Evolutionary conservation across 64 coral and sea anemone species (phyloP), one percentile per base, ranked within the genome.

Genomic region (Dendrophyllia cribrosa): DNA sequence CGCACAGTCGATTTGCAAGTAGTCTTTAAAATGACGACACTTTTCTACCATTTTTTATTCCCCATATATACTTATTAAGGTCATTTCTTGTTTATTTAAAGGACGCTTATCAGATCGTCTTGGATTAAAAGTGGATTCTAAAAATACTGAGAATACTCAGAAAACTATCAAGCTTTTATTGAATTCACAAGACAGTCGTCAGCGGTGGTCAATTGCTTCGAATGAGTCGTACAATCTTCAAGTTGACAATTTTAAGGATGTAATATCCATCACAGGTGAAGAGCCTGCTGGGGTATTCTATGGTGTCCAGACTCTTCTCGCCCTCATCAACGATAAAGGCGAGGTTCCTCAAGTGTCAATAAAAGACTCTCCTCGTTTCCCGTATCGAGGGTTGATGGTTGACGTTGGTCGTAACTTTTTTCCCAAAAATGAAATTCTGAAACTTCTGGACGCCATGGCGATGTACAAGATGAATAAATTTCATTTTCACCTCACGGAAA

Each of bases 401-500:
- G 93, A 95, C 58, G 79, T 95, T 45, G 80, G 78, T 53, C 88
- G 93, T 0, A 95, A 95, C 59, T 90, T 95, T 75, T 59, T 90
- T 9, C 59, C 51, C 5, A 95, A 95, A 22, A 72, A 90, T 0
- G 87, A 78, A 0, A 90, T 95, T 50, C 61, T 95, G 51, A 89
- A 85, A 43, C 61, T 95, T 51, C 46, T 95, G 11, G 85, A 89
- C 48, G 81, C 50, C 17, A 95, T 95, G 93, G 78, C 93, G 0
- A 78, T 95, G 79, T 90, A 86, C n/a, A 86, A 95, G 44, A 51
- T 95, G 44, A 95, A 90, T 47, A 94, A 89, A 50, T 74, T 94
- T 58, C 93, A 89, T 66, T 52, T 89, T 21, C 93, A 89, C 48
- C 70, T 94, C 7, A 84, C 86, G 11, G 92, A 94, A 8, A 87